phyloP scores from a whole-genome alignment of 2,113 vertebrate species.

The Oncorhynchus keta region DNA sequence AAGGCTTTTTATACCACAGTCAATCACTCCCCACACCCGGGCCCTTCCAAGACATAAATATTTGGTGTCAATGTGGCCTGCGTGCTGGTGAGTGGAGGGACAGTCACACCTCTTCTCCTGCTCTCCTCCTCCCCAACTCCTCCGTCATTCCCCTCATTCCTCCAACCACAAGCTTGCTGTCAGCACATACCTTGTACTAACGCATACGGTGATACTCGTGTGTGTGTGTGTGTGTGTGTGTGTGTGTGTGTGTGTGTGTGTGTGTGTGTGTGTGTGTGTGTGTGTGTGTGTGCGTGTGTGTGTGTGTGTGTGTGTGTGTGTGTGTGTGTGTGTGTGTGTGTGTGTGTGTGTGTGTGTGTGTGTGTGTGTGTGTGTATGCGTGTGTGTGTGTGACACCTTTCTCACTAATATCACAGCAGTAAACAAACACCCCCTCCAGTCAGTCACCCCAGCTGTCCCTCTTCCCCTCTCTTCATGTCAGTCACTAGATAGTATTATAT shows the following conservation, averaged over 20 bases:
- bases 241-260: too few species aligned
- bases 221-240: too few species aligned
- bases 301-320: background rate
- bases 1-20: conserved; percentile 36
- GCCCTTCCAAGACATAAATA: conserved; percentile 30
- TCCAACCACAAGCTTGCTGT: background rate
- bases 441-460: background rate
- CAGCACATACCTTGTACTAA: too few species aligned
- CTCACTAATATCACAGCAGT: background rate
- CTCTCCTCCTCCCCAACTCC: background rate
- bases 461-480: background rate
- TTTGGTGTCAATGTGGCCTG: conserved; percentile 28
- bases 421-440: background rate
- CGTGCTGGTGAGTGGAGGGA: conserved; percentile 35
- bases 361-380: background rate
- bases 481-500: background rate
- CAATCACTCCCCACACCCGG: too few species aligned
- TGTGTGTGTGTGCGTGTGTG: too few species aligned
- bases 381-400: background rate
- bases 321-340: too few species aligned
- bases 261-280: too few species aligned
- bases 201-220: too few species aligned
- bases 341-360: too few species aligned
- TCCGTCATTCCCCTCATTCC: background rate
- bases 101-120: background rate